These are phyloP conservation scores for Drosophila neonasuta DNA, from an alignment of 2,888 invertebrate genomes.

Conservation along the genomic window DNA sequence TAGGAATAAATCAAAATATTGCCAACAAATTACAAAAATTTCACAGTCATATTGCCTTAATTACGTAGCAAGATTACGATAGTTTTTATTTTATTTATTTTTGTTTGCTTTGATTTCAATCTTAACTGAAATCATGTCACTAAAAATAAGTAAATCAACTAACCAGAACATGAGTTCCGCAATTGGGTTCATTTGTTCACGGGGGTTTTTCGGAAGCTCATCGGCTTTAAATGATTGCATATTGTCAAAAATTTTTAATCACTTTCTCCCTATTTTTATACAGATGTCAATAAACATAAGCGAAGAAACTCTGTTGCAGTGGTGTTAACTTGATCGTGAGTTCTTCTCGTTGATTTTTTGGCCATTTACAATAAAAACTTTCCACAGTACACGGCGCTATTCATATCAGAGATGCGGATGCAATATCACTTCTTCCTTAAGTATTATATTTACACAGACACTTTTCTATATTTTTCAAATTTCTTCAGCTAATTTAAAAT, in stretches of 20 bases:
- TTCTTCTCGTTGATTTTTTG: background rate
- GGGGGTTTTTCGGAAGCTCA: slow-evolving; percentile 82
- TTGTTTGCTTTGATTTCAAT: background rate
- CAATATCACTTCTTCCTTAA: background rate
- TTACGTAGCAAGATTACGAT: background rate
- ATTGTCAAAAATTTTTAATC: slow-evolving; percentile 1
- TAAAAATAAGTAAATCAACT: background rate
- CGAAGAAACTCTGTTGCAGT: too few relatives aligned
- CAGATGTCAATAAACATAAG: too few relatives aligned
- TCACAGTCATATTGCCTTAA: background rate
- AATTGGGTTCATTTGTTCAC: slow-evolving; percentile 84
- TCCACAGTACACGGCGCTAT: slow-evolving; percentile 4
- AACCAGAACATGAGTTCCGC: slow-evolving; percentile 85
- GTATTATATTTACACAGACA: background rate
- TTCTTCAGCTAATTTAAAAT: slow-evolving; percentile 10
- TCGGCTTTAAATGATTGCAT: slow-evolving; percentile 81
- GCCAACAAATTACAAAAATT: too few relatives aligned
- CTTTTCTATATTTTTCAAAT: background rate
- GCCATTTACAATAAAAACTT: background rate
- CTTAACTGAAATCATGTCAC: background rate
- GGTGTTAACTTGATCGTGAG: too few relatives aligned
- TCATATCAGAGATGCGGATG: background rate
- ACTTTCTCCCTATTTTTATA: background rate
- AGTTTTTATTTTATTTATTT: background rate
- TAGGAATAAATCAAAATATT: too few relatives aligned